A percentile compares a stretch with the other conserved stretches of the same genome.
phyloP scores from a whole-genome alignment of 1,140 invertebrate species.

The Cherax quadricarinatus region DNA sequence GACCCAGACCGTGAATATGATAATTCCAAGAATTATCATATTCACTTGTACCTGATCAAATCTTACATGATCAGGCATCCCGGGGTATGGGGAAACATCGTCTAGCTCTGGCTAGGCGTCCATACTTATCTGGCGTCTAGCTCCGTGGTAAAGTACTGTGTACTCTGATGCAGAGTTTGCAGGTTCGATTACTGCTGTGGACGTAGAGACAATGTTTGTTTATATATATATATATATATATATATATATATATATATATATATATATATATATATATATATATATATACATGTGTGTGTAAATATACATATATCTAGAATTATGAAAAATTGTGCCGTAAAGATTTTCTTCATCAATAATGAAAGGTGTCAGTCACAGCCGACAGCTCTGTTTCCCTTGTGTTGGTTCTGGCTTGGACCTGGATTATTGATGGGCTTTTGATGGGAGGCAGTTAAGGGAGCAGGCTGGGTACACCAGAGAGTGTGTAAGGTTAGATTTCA shows the following conservation, averaged over 20 bases:
- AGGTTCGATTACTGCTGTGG: no score
- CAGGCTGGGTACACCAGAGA: neutral
- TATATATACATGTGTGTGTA: neutral
- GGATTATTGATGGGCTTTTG: slow-evolving; percentile 54
- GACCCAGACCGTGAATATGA: no score
- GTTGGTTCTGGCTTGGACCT: slow-evolving; percentile 26
- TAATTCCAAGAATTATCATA: no score
- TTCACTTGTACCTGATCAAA: no score
- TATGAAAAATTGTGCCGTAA: neutral
- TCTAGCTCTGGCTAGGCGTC: no score
- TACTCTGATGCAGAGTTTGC: no score
- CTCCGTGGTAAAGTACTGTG: no score
- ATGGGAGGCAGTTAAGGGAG: slow-evolving; percentile 4
- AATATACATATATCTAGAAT: neutral
- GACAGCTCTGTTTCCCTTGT: slow-evolving; percentile 31
- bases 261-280: slow-evolving; percentile 6
- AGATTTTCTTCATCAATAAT: slow-evolving; percentile 20
- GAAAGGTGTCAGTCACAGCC: slow-evolving; percentile 38
- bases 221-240: neutral
- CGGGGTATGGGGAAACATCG: no score
- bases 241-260: slow-evolving; percentile 6
- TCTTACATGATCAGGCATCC: no score
- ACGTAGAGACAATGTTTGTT: neutral
- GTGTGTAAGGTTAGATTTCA: neutral
- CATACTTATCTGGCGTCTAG: no score